Base-by-base conservation (phyloP, 1,140 invertebrate genomes). In the silkworm (Bombyx mori) region DNA sequence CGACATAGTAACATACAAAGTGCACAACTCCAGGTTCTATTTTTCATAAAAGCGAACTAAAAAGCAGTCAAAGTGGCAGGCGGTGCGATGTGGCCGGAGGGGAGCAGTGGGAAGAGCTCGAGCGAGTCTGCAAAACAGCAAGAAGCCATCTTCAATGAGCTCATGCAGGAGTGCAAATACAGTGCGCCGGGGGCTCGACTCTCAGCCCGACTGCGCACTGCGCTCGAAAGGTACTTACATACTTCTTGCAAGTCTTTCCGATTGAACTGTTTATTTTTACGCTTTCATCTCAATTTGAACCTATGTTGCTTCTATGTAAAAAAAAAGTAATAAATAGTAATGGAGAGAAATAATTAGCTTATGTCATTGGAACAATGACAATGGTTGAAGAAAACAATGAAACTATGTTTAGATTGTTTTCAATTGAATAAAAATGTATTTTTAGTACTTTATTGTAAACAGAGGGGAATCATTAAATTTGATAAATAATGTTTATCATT, bases 91-190 rank as follows among this genome's bases (percentile, higher is more conserved):
- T 56, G 54, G 63, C 43, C 65, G 56, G 66, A 71, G 42, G 63
- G 57, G 2, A 58, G 58, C 6, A 56, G 50, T 56, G 51, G 12
- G 54, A 54, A 57, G 49, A 47, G 43, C 18, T 52, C 44, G 3
- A 46, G 10, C 22, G 62, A 54, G 10, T 47, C 35, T 9, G 56
- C 58, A 9, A 69, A 71, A 44, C 88, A 89, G 46, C 91, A 91
- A 71, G 91, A 93, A 60, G 71, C 85, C 6, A 64, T 93, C 54
- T 94, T 93, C 71, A 81, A 89, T 52, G 92, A 94, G 61, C 82
- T 95, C 10, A 91, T 92, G 60, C 87, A 90, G 62, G 93, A 94
- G 77, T 93, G 92, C 74, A 92, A 90, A 75, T 89, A 90, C 68
- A 89, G 88, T 57, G 89, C 90, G n/a, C 93, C 93, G 3, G 92